A percentile compares a stretch with the other conserved stretches of the same genome.
phyloP scores from a whole-genome alignment of 2,113 vertebrate species.

The Dromaius novaehollandiae region DNA sequence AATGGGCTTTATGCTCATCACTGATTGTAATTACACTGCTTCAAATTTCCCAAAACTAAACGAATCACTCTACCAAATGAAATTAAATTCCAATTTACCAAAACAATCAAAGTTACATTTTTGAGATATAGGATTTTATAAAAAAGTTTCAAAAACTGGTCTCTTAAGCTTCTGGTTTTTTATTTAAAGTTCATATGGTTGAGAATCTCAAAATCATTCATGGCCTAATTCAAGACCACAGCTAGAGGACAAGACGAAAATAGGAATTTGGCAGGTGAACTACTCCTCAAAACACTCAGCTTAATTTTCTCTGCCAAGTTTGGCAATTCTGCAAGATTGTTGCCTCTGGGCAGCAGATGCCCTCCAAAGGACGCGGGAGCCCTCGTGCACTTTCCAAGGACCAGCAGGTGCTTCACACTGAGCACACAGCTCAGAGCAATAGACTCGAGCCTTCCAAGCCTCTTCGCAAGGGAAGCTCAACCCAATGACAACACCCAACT shows the following conservation, averaged over 20 bases:
- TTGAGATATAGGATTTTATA: not conserved
- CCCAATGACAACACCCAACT: not conserved
- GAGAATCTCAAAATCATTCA: not conserved
- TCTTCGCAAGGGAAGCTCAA: accelerated
- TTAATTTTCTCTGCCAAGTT: not conserved
- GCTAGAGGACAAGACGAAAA: not conserved
- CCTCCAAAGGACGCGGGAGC: not conserved
- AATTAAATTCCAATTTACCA: not conserved
- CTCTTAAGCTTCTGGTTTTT: not conserved
- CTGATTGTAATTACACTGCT: not conserved
- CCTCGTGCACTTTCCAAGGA: not conserved
- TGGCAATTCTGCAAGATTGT: not conserved
- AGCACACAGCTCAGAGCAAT: accelerated
- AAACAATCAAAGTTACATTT: not conserved
- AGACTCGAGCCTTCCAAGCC: not conserved
- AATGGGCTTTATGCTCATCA: not conserved
- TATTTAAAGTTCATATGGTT: not conserved
- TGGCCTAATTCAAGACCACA: not conserved
- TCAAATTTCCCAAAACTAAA: not conserved
- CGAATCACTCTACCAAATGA: not conserved
- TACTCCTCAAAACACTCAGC: not conserved
- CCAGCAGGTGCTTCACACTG: not conserved
- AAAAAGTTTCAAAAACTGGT: not conserved
- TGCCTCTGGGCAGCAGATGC: not conserved
- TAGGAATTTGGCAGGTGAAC: not conserved